Conservation (phyloP, 1,140 invertebrate species). For the Pollicipes pollicipes region DNA sequence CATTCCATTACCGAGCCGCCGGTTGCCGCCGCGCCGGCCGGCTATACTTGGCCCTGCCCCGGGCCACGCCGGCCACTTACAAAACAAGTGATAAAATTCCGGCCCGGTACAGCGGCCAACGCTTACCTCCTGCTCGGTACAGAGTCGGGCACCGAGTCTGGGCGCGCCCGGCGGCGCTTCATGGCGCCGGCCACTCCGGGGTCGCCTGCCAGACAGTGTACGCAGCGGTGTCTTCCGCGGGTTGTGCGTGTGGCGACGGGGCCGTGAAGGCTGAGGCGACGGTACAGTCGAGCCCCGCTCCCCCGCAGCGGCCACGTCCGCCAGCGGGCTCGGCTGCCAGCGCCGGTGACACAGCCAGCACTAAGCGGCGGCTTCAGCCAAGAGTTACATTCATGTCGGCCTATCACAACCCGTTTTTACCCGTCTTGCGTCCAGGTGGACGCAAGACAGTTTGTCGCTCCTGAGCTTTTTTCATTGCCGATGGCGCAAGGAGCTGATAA, state of each 20-base stretch:
- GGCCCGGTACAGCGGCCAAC: background rate
- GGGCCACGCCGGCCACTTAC: background rate
- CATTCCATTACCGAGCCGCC: background rate
- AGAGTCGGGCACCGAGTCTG: no score
- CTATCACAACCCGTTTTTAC: no score
- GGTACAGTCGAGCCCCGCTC: background rate
- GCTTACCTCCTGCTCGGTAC: background rate
- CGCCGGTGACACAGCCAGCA: no score
- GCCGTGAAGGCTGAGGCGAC: background rate
- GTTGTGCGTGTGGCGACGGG: background rate
- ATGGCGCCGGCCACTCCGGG: background rate
- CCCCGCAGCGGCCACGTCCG: no score
- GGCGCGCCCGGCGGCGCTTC: background rate
- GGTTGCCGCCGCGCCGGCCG: background rate
- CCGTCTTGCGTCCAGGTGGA: no score
- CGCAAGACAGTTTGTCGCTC: no score
- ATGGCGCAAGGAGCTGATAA: no score
- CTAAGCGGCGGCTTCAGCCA: no score
- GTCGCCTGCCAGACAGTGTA: background rate
- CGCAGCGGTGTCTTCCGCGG: no score
- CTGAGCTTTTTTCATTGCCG: no score
- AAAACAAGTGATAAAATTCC: constrained; percentile 2
- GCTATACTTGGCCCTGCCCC: background rate
- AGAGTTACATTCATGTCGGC: no score
- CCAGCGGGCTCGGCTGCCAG: no score